These are phyloP conservation scores for Camelus bactrianus DNA, from an alignment of 2,113 vertebrate species.

Conservation along the genomic window DNA sequence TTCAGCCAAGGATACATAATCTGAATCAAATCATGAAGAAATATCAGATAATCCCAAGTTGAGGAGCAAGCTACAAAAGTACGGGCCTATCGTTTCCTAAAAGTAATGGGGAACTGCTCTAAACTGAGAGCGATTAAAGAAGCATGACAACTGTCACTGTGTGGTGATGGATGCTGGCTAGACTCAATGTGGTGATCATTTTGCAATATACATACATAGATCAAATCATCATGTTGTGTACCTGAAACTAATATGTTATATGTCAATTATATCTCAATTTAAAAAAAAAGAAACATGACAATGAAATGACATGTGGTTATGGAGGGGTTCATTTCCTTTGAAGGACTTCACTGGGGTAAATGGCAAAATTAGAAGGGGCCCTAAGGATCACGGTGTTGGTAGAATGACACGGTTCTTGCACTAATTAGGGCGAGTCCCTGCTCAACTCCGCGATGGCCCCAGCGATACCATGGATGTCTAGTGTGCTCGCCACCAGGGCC, in stretches of 20 bases:
- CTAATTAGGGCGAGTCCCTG: slow-evolving; percentile 76
- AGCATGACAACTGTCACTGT: no score
- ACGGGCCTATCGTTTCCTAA: background rate
- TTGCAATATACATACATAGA: background rate
- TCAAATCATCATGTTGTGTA: background rate
- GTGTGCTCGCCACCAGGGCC: slow-evolving; percentile 75
- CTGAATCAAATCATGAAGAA: background rate
- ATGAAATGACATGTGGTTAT: background rate
- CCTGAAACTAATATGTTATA: background rate
- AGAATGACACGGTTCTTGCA: slow-evolving; percentile 40
- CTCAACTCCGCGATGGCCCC: slow-evolving; percentile 76
- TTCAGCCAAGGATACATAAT: background rate
- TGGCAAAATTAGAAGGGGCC: background rate
- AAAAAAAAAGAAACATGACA: background rate
- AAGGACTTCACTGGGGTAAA: background rate
- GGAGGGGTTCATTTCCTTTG: background rate
- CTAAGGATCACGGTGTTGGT: background rate
- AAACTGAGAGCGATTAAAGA: background rate
- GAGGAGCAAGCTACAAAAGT: background rate
- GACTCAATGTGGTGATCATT: background rate
- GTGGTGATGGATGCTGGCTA: no score
- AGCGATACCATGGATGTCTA: slow-evolving; percentile 74
- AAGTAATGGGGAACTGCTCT: background rate
- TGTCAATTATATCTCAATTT: background rate
- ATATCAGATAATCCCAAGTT: background rate